Base-by-base conservation (phyloP, 2,888 invertebrate genomes). In the Pristionchus arcanus region DNA sequence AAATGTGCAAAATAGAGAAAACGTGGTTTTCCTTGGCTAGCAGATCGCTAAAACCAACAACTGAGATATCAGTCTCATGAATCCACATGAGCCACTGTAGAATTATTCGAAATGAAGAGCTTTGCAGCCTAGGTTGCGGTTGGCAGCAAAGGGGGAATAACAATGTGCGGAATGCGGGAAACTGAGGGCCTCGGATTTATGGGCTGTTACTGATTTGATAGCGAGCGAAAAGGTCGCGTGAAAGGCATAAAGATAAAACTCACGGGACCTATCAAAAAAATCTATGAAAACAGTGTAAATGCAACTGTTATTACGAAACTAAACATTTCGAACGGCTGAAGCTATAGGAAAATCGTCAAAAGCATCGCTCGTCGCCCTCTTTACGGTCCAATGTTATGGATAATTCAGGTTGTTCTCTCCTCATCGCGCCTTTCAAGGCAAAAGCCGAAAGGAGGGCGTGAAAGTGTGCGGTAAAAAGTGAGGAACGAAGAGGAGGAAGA, bases 361-460 rank as follows among this genome's bases (percentile, higher is more conserved):
- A 71, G 71, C 19, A 31, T 68, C 15, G n/a, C n/a, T n/a, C n/a
- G n/a, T 37, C 9, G 37, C 49, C 53, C 81, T 4, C 49, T 81
- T 81, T 81, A 81, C 81, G 81, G 81, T 15, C 81, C 81, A 16
- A 49, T 28, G 53, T 81, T 81, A 81, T 81, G 81, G 81, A 53
- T 81, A 81, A 81, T 81, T 81, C 81, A 81, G 49, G 81, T 81
- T 49, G 81, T 42, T 49, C 81, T 42, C 49, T n/a, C n/a, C n/a
- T n/a, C n/a, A n/a, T n/a, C 49, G 53, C 81, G n/a, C 16, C 81
- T 74, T 25, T 37, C 37, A 37, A 81, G 42, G 71, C 68, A 28
- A 68, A 71, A 31, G 81, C 81, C 81, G 81, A 42, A n/a, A 25
- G 37, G 42, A 21, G 42, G 49, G 49, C 81, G 49, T 81, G n/a